Evolutionary conservation across 2,888 invertebrate genomes (phyloP), one percentile per base, ranked within the genome.

Genomic region (Linnaemya tessellans): DNA sequence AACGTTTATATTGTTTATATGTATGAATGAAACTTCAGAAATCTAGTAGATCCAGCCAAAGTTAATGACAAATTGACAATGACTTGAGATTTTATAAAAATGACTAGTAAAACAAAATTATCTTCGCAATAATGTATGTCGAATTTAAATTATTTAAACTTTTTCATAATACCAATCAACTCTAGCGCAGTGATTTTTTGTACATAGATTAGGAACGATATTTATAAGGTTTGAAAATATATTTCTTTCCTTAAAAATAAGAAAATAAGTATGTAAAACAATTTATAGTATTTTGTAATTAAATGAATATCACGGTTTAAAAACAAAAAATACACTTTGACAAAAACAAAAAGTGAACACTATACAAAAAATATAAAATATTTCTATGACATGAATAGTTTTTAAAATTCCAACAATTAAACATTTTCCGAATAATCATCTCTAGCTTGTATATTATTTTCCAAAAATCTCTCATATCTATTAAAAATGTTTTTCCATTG

Each of bases 201-300:
- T 77, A 67, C 9, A 77, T 77, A 77, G 20, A 38, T n/a, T 58
- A 67, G 67, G 22, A 77, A 77, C 5, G 41, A 65, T 43, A 38
- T 54, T 51, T 54, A 22, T 64, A 51, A 64, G 9, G 0, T 77
- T 46, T 13, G 8, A 35, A 35, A 58, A 49, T 30, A 11, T 15
- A 51, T 35, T 43, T 9, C 20, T 41, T 3, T 75, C 43, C 10
- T 43, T 56, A 35, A 54, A n/a, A 18, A 8, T 30, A 25, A 70
- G 18, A 0, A 80, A 67, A 51, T 43, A 58, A 68, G 56, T 82
- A 82, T 82, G 60, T 75, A 43, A 82, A 58, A 77, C 30, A 58
- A 70, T 49, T 41, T 71, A 64, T 67, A 78, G 77, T 83, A 78
- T 78, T 80, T 78, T 71, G 65, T 78, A 83, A 67, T 43, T 60